Evolutionary conservation across 2,888 invertebrate genomes (phyloP).

Genomic region (Xestia ashworthii): DNA sequence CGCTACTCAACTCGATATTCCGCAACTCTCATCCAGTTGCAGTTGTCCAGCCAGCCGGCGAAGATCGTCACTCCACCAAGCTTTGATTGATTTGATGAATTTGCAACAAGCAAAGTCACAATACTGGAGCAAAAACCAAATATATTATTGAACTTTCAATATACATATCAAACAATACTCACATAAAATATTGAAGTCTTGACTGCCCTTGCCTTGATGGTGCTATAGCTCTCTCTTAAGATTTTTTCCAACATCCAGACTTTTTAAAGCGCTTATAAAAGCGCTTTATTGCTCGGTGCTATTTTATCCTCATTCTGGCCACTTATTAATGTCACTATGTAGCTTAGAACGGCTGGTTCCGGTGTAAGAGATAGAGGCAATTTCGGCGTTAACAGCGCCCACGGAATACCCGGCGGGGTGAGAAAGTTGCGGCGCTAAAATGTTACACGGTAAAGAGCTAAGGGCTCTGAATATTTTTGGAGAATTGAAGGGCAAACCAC

Average conservation of each 20-base stretch:
- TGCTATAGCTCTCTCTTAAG: not conserved
- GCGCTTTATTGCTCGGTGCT: conserved; percentile 6
- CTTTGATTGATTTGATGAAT: not conserved
- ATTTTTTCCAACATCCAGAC: not conserved
- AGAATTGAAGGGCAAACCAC: not conserved
- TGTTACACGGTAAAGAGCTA: conserved; percentile 6
- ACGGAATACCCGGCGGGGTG: conserved; percentile 38
- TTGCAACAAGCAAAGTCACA: not conserved
- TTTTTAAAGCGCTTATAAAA: not conserved
- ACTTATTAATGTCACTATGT: conserved; percentile 37
- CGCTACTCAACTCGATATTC: too few relatives aligned
- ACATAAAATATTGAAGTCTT: not conserved
- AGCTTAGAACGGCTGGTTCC: conserved; percentile 43
- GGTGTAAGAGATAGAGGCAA: conserved; percentile 64
- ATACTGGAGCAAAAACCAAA: not conserved
- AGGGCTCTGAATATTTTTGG: not conserved
- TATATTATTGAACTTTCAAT: not conserved
- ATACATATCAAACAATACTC: not conserved
- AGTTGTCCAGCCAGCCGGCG: too few relatives aligned
- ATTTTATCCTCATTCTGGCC: conserved; percentile 29
- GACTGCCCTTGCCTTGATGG: not conserved
- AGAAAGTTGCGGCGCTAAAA: conserved; percentile 62
- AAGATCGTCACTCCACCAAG: too few relatives aligned
- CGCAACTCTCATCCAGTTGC: too few relatives aligned
- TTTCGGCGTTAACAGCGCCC: conserved; percentile 58